Evolutionary conservation across 2,113 vertebrate genomes (phyloP).

Genomic region (Spea multiplicata): DNA sequence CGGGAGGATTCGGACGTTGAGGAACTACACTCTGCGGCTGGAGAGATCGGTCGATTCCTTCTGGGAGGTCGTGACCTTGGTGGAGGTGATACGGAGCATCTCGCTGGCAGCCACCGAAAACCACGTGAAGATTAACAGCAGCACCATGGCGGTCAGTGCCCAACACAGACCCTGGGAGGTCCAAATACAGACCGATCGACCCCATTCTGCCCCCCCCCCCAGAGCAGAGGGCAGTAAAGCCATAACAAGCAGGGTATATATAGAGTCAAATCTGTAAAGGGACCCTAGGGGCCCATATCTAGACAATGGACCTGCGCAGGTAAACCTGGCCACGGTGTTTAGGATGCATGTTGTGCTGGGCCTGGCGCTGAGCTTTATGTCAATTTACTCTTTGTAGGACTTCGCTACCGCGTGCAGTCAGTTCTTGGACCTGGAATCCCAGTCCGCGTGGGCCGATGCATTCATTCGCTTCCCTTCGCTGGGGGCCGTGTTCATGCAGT

Average conservation of each 20-base stretch:
- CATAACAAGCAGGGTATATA: too few relatives aligned
- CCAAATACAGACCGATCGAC: too few relatives aligned
- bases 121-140: constrained; percentile 22
- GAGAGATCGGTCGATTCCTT: neutral
- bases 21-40: neutral
- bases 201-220: too few relatives aligned
- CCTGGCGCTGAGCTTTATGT: neutral
- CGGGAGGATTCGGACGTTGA: constrained; percentile 23
- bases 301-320: too few relatives aligned
- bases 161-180: too few relatives aligned
- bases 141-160: constrained; percentile 50
- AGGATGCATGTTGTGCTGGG: too few relatives aligned
- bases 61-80: constrained; percentile 43
- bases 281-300: too few relatives aligned
- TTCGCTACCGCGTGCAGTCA: constrained; percentile 51
- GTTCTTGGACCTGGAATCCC: constrained; percentile 48
- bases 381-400: constrained; percentile 32
- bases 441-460: constrained; percentile 50
- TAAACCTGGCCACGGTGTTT: too few relatives aligned
- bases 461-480: neutral
- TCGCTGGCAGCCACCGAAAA: constrained; percentile 30
- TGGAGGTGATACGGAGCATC: constrained; percentile 42
- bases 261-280: too few relatives aligned
- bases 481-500: constrained; percentile 50
- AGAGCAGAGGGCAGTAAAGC: too few relatives aligned